Evolutionary conservation across 2,888 invertebrate genomes (phyloP).

Genomic region (Tuta absoluta): DNA sequence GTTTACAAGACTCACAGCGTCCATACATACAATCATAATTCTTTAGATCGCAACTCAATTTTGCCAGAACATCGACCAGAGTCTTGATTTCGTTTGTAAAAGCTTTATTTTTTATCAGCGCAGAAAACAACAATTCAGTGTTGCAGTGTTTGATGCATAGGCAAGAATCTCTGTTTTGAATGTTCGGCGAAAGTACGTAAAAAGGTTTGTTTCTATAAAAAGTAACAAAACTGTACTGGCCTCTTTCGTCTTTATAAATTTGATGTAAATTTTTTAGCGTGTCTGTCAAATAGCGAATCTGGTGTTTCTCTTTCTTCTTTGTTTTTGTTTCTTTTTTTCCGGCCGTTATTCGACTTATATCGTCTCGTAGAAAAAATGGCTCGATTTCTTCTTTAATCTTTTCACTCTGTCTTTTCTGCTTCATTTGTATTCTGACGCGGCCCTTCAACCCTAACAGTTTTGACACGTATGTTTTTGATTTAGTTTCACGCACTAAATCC

Average conservation of each 20-base stretch:
- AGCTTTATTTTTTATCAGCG: not conserved
- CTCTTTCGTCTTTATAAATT: conserved; percentile 28
- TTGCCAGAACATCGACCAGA: not conserved
- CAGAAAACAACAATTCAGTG: conserved; percentile 19
- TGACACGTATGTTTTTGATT: conserved; percentile 9
- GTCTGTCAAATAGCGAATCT: conserved; percentile 27
- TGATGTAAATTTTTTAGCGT: conserved; percentile 24
- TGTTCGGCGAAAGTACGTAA: conserved; percentile 29
- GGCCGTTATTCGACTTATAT: conserved; percentile 25
- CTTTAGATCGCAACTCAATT: conserved; percentile 6
- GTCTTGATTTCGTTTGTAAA: not conserved
- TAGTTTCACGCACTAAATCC: not conserved
- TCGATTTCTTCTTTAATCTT: conserved; percentile 14
- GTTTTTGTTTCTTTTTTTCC: conserved; percentile 28
- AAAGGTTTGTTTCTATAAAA: conserved; percentile 30
- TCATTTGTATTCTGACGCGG: not conserved
- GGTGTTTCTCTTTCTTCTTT: conserved; percentile 24
- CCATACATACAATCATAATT: conserved; percentile 18
- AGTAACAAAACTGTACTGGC: conserved; percentile 23
- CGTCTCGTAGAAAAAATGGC: conserved; percentile 25
- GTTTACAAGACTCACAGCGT: conserved; percentile 5
- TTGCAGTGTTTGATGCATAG: conserved; percentile 32
- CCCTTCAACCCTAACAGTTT: conserved; percentile 2
- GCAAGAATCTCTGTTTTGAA: conserved; percentile 26
- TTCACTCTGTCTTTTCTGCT: not conserved